Evolutionary conservation across 2,113 vertebrate genomes (phyloP), one percentile per base, ranked within the genome.

Genomic region (Rhabdornis inornatus): DNA sequence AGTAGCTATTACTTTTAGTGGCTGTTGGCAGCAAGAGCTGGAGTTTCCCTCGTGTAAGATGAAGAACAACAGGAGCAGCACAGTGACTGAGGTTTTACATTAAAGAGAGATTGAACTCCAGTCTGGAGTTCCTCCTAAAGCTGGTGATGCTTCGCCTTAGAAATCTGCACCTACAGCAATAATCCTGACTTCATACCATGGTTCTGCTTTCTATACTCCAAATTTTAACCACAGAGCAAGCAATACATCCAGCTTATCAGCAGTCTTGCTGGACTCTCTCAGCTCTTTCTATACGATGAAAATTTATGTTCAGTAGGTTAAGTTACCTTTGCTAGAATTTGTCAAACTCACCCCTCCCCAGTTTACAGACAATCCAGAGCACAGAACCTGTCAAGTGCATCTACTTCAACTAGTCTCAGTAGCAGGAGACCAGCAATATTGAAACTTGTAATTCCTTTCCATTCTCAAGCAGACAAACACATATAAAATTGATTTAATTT

Each of bases 401-500:
- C 52, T 84, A 69, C 60, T 82, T 57, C 50, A 77, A 64, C 45
- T 19, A 9, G 13, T 52, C 11, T 83, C 44, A 76, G 47, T 20
- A 60, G 45, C 78, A 83, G 27, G 27, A 47, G 50, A 19, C 33
- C 59, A 69, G 19, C 22, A 84, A 33, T 23, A 85, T 6, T 5
- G 4, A 70, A 78, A 64, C 49, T 53, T 61, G 0, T 56, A 72
- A 75, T 71, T 77, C 80, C 75, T 76, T 86, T 85, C 37, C 16
- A 69, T 63, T 37, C 64, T 84, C 83, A 69, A 77, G n/a, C 13
- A 96, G 82, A 92, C 27, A 72, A 45, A 72, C 39, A 61, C n/a
- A 82, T 94, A 94, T 87, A 83, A 94, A 92, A 95, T 89, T 84
- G 57, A 52, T 70, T 93, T 49, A 24, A 35, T 82, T 87, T 94